These are phyloP conservation scores for Octomys mimax DNA, from an alignment of 2,797 vertebrate genomes.

Conservation along the genomic window DNA sequence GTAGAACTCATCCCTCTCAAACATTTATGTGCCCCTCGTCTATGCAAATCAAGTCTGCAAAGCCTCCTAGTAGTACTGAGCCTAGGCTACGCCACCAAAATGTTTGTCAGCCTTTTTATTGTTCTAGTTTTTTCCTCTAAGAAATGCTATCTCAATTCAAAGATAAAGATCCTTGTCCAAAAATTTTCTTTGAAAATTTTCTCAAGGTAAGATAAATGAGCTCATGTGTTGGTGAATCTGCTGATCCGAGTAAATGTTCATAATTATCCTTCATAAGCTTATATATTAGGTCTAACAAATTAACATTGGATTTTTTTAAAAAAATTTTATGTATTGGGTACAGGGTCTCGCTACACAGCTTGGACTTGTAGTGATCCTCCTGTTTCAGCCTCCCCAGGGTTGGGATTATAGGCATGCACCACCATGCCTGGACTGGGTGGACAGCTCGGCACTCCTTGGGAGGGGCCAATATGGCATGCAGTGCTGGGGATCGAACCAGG, in stretches of 20 bases:
- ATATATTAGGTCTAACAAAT: not conserved
- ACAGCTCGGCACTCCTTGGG: too few relatives aligned
- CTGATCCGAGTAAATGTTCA: not conserved
- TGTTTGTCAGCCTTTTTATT: not conserved
- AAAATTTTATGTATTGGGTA: too few relatives aligned
- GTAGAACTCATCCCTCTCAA: not conserved
- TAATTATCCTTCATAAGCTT: not conserved
- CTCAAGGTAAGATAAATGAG: not conserved
- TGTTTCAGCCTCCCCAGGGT: too few relatives aligned
- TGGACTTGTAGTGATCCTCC: too few relatives aligned
- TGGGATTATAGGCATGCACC: too few relatives aligned
- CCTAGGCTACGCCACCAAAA: not conserved
- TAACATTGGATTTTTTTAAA: not conserved
- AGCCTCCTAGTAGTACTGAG: not conserved
- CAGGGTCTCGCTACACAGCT: too few relatives aligned
- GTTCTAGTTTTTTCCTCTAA: not conserved
- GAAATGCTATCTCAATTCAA: not conserved
- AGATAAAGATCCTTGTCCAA: not conserved
- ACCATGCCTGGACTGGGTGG: too few relatives aligned
- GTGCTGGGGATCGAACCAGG: too few relatives aligned
- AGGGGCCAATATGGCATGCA: too few relatives aligned
- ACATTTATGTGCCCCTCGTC: not conserved
- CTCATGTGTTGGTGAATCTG: not conserved
- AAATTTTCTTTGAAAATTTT: conserved; percentile 14
- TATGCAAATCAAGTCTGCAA: not conserved